Evolutionary conservation across 2,113 vertebrate genomes (phyloP), one percentile per base, ranked within the genome.

Genomic region (Etheostoma cragini): DNA sequence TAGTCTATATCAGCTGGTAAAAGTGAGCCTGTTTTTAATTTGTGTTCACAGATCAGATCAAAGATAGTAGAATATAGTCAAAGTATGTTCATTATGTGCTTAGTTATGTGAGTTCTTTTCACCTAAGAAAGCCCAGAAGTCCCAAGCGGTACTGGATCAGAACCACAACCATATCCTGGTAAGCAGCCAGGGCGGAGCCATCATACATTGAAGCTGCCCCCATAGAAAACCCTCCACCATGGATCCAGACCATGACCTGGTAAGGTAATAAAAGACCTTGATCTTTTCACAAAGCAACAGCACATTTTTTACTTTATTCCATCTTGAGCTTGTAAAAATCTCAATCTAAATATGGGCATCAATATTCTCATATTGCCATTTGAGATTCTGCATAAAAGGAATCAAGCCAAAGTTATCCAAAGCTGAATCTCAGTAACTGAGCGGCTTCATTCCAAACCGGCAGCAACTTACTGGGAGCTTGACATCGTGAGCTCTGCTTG

Each of bases 181-280:
- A 95, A 52, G 96, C 95, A 7, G 96, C 94, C 84, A 98, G 46
- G 26, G 92, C 94, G 21, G 97, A 96, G 12, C 96, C 96, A 10
- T 97, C 96, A 5, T 78, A 94, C 0, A 84, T 0, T 2, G 95
- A 96, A 21, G 95, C 96, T 5, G 93, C 80, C 0, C 96, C 97
- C 0, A 54, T 0, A 3, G 6, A 0, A 7, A 97, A 81, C 8
- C 85, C 92, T 26, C 97, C 97, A 62, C 97, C 97, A 8, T 98
- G 97, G 82, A 98, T 95, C 95, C 95, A 97, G 1, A 96, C 95
- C 94, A 98, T 95, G 15, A 98, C 97, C 97, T 98, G 68, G 1
- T 26, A 33, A 57, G 71, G 56, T 65, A 53, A 46, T 15, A 2
- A 78, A 66, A 78, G 10, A n/a, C 63, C 13, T 11, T 67, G 3